Conservation (phyloP, 2,113 vertebrate genomes). For the Neolamprologus longior region DNA sequence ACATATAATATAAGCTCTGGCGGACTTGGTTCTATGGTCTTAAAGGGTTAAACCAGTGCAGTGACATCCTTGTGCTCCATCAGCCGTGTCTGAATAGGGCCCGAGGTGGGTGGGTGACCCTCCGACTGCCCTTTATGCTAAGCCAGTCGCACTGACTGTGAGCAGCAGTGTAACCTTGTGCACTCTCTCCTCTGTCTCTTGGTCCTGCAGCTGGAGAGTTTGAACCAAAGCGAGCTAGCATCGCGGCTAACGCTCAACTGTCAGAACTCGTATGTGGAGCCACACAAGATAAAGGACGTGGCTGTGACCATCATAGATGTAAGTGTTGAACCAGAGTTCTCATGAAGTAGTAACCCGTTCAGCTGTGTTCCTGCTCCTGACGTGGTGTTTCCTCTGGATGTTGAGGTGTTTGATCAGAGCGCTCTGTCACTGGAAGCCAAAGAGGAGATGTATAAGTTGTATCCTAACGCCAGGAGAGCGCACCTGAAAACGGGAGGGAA, state of each 20-base stretch:
- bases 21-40: no score
- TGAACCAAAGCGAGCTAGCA: conserved; percentile 92
- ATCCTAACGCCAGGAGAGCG: conserved; percentile 89
- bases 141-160: background rate
- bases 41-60: background rate
- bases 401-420: conserved; percentile 95
- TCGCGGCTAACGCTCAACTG: conserved; percentile 96
- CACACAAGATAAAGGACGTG: conserved; percentile 94
- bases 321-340: conserved; percentile 39
- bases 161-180: background rate
- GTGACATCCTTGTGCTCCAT: background rate
- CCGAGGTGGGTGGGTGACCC: background rate
- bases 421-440: conserved; percentile 93
- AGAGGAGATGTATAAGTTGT: conserved; percentile 98
- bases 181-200: background rate
- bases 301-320: conserved; percentile 96
- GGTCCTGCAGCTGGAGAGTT: conserved; percentile 82
- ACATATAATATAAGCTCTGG: no score
- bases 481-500: conserved; percentile 98
- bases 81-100: background rate
- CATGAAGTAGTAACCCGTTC: no score
- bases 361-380: background rate
- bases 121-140: accelerated
- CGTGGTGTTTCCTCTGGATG: background rate
- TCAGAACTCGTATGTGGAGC: conserved; percentile 97